Conservation (phyloP, 2,888 invertebrate genomes). For the Drosophila ustulata region DNA sequence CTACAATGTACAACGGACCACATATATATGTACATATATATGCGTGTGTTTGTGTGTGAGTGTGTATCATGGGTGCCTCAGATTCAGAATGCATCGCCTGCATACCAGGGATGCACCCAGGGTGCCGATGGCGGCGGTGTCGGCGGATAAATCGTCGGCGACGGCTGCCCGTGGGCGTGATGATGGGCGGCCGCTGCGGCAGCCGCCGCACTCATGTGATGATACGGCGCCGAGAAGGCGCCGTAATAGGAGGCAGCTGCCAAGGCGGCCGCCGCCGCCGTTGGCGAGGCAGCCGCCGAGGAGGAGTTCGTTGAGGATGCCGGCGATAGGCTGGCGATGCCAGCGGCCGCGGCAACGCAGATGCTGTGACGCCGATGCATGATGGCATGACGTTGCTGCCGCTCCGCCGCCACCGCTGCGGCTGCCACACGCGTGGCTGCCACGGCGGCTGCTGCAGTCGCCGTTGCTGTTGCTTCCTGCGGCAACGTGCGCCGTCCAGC, state of each 20-base stretch:
- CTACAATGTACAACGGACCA: slow-evolving; percentile 45
- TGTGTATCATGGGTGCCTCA: neutral
- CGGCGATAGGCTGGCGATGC: slow-evolving; percentile 64
- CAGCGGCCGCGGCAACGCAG: slow-evolving; percentile 46
- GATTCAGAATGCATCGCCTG: slow-evolving; percentile 83
- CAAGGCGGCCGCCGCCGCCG: slow-evolving; percentile 74
- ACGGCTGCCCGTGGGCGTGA: slow-evolving; percentile 83
- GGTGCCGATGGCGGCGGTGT: slow-evolving; percentile 85
- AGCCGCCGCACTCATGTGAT: slow-evolving; percentile 55
- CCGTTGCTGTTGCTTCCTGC: slow-evolving; percentile 28
- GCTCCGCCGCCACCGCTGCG: slow-evolving; percentile 45
- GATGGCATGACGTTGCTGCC: slow-evolving; percentile 45
- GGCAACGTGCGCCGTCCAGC: slow-evolving; percentile 21
- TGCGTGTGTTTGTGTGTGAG: neutral
- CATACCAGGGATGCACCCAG: slow-evolving; percentile 85
- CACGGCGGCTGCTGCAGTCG: slow-evolving; percentile 25
- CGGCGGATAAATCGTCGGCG: slow-evolving; percentile 85
- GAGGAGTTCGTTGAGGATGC: slow-evolving; percentile 54
- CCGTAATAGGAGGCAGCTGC: slow-evolving; percentile 71
- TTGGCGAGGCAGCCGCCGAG: slow-evolving; percentile 49
- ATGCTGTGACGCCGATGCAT: slow-evolving; percentile 65
- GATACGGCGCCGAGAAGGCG: slow-evolving; percentile 72
- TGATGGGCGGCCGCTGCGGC: slow-evolving; percentile 64
- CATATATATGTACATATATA: neutral
- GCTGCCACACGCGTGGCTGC: slow-evolving; percentile 46